Conservation (phyloP, 2,888 invertebrate species). For the Cheiracanthium punctorium region DNA sequence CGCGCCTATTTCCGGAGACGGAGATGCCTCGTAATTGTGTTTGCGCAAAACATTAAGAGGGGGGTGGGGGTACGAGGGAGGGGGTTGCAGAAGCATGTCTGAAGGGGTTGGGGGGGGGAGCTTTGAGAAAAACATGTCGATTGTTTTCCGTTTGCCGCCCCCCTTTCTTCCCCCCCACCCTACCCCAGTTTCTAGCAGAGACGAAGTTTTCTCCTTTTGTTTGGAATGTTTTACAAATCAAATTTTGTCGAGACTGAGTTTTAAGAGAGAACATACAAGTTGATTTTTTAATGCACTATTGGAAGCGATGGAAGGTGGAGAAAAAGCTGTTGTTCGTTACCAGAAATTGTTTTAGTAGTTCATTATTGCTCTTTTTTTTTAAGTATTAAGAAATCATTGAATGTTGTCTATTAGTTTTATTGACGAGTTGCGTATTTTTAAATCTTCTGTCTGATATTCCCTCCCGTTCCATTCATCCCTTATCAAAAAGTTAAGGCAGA, state of each 20-base stretch:
- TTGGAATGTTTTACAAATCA: constrained; percentile 3
- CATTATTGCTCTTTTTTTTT: too few species aligned
- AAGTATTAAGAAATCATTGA: too few species aligned
- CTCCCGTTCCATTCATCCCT: too few species aligned
- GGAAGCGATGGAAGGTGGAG: too few species aligned
- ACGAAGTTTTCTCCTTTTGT: background rate
- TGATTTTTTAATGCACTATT: background rate
- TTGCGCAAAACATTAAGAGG: constrained; percentile 23
- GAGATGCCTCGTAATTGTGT: constrained; percentile 20
- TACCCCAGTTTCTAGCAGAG: background rate
- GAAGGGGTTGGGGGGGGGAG: background rate
- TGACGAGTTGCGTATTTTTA: too few species aligned
- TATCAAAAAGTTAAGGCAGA: too few species aligned
- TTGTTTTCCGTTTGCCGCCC: background rate
- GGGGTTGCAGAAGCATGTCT: background rate
- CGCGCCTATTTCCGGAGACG: constrained; percentile 2
- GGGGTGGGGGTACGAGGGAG: background rate
- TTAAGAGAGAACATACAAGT: background rate
- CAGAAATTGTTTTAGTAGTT: too few species aligned
- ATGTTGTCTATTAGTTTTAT: too few species aligned
- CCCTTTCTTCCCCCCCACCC: background rate
- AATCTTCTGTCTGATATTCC: too few species aligned
- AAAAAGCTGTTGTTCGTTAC: too few species aligned
- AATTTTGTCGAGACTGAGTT: background rate
- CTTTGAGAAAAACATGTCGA: constrained; percentile 14